Base-by-base conservation (phyloP, 1,140 invertebrate species). In the Bicyclus anynana region DNA sequence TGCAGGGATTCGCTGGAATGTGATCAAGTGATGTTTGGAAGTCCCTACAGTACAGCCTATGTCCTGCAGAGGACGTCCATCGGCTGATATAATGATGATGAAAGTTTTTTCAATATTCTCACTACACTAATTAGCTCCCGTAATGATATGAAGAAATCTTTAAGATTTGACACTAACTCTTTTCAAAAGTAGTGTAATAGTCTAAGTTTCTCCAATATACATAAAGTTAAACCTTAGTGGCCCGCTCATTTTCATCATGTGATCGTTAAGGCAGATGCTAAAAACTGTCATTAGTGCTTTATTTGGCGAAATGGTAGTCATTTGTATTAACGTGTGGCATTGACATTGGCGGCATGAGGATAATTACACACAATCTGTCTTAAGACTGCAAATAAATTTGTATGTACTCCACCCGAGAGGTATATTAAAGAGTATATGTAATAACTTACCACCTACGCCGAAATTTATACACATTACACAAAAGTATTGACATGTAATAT, bases 301-400 rank as follows among this genome's bases (percentile, higher is more conserved):
- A 69, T 77, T 70, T 65, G 64, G 44, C 50, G 60, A 67, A 62
- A 63, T 69, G 56, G 51, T 59, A 23, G 57, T 20, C 42, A 66
- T 69, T 67, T 66, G 46, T 73, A 53, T 29, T 51, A 12, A 53
- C 47, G 48, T 23, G 44, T 35, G 52, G 65, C 65, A 68, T 67
- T 69, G 64, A 71, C 65, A 71, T 67, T 80, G 70, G 59, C 40
- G 40, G 29, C 40, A 47, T 35, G 18, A 47, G 40, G 27, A 62
- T 68, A 70, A 73, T 74, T 75, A 71, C 47, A 49, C 44, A 53
- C 42, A 73, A 67, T 62, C 37, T 35, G 46, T 53, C 46, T 44
- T 47, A 14, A 21, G n/a, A 14, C 17, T 26, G 20, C 17, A 7
- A 20, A 44, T 44, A 12, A 44, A 20, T 18, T 29, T 2, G 7